A percentile compares a stretch with the other conserved stretches of the same genome.
phyloP scores from a whole-genome alignment of 2,888 invertebrate species.

The Andrena minutula region DNA sequence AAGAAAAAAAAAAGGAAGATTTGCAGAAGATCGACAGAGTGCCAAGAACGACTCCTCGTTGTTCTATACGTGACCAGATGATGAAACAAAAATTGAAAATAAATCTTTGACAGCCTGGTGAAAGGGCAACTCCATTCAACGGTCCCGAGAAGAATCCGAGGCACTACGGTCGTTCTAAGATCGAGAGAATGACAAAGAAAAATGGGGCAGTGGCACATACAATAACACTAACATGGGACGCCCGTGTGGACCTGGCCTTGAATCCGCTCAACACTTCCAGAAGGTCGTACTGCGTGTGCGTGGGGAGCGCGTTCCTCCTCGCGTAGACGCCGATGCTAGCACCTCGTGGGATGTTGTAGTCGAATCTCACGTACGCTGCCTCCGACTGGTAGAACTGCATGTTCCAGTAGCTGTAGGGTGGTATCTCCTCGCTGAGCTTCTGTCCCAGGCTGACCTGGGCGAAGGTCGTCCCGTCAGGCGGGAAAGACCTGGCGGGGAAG shows the following conservation, averaged over 20 bases:
- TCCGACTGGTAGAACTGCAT: conserved; percentile 98
- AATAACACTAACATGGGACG: conserved; percentile 92
- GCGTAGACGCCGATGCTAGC: conserved; percentile 98
- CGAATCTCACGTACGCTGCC: conserved; percentile 97
- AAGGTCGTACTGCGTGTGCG: conserved; percentile 98
- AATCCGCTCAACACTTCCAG: conserved; percentile 96
- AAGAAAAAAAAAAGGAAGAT: conserved; percentile 36
- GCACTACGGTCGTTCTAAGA: not conserved
- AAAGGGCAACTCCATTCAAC: not conserved
- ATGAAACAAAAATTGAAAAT: conserved; percentile 16
- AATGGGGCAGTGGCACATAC: conserved; percentile 75
- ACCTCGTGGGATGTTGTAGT: conserved; percentile 96
- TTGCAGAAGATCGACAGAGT: not conserved
- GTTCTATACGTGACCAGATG: not conserved
- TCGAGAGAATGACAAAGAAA: conserved; percentile 46
- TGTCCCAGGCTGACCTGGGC: conserved; percentile 95
- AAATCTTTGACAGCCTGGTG: not conserved
- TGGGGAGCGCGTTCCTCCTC: conserved; percentile 96
- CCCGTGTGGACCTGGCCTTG: conserved; percentile 93
- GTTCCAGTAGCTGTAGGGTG: conserved; percentile 98
- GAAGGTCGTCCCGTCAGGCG: conserved; percentile 96
- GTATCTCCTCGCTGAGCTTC: conserved; percentile 94
- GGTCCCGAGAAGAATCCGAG: not conserved
- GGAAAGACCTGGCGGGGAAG: conserved; percentile 95
- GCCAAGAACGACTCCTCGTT: not conserved